These are phyloP conservation scores for Parotocinclus haroldoi DNA, from an alignment of 2,797 vertebrate species.

Conservation along the genomic window DNA sequence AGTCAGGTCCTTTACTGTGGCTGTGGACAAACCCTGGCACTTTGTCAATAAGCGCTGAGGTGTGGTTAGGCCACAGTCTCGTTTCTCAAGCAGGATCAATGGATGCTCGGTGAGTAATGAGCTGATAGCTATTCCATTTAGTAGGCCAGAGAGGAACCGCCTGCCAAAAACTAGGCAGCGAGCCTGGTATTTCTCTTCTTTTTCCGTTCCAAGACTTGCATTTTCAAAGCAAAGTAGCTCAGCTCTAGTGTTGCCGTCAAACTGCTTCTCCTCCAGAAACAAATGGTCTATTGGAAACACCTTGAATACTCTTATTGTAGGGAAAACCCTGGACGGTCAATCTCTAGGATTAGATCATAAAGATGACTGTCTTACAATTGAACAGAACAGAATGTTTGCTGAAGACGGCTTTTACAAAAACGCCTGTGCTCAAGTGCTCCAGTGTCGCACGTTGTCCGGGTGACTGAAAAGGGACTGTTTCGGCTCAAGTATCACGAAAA, in stretches of 20 bases:
- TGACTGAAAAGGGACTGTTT: constrained; percentile 3
- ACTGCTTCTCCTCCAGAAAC: no score
- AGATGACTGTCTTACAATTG: no score
- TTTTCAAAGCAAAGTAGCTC: no score
- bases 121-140: constrained; percentile 60
- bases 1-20: constrained; percentile 12
- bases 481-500: not conserved
- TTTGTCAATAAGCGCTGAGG: constrained; percentile 57
- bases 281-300: no score
- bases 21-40: constrained; percentile 53
- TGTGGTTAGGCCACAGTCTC: constrained; percentile 47
- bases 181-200: constrained; percentile 40
- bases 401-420: no score
- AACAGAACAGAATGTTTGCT: no score
- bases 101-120: constrained; percentile 69
- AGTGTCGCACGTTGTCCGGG: no score
- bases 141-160: constrained; percentile 58
- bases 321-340: no score
- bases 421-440: no score
- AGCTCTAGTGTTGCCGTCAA: no score
- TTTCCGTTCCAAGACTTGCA: constrained; percentile 9
- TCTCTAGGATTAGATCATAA: no score
- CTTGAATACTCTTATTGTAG: no score
- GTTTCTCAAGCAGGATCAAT: constrained; percentile 60
- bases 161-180: constrained; percentile 50